These are phyloP conservation scores for Heliconius eleuchia DNA, from an alignment of 1,140 invertebrate genomes.

Conservation along the genomic window DNA sequence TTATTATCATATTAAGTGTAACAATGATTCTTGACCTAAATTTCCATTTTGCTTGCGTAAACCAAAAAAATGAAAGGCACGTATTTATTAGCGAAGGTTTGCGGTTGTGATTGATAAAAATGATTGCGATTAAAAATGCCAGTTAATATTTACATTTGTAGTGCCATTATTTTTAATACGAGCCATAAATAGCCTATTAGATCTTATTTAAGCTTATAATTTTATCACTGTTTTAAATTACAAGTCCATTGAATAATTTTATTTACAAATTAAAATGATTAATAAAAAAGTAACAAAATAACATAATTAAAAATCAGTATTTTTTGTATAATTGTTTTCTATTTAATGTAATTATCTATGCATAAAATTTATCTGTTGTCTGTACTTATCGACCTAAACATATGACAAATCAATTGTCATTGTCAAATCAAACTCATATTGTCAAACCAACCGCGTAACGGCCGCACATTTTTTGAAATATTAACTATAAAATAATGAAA, in stretches of 20 bases:
- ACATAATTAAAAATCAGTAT: no score
- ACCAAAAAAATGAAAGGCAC: slow-evolving; percentile 47
- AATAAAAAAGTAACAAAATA: no score
- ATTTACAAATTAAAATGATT: no score
- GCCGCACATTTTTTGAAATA: slow-evolving; percentile 30
- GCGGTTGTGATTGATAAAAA: slow-evolving; percentile 15
- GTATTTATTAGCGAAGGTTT: slow-evolving; percentile 41
- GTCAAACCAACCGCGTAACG: slow-evolving; percentile 30
- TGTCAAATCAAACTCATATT: slow-evolving; percentile 18
- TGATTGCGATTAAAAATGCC: not conserved
- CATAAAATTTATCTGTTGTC: not conserved
- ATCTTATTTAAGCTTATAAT: no score
- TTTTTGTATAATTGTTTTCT: not conserved
- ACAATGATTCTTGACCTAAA: slow-evolving; percentile 44
- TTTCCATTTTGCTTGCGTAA: slow-evolving; percentile 48
- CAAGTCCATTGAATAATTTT: not conserved
- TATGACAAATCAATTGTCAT: not conserved
- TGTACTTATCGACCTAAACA: not conserved
- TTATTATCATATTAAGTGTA: slow-evolving; percentile 17
- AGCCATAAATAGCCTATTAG: no score
- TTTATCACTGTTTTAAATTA: not conserved
- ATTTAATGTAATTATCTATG: no score
- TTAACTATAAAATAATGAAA: not conserved
- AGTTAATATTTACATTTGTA: not conserved
- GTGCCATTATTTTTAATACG: not conserved